Base-by-base conservation (phyloP, 2,888 invertebrate species). In the Eulithis prunata region DNA sequence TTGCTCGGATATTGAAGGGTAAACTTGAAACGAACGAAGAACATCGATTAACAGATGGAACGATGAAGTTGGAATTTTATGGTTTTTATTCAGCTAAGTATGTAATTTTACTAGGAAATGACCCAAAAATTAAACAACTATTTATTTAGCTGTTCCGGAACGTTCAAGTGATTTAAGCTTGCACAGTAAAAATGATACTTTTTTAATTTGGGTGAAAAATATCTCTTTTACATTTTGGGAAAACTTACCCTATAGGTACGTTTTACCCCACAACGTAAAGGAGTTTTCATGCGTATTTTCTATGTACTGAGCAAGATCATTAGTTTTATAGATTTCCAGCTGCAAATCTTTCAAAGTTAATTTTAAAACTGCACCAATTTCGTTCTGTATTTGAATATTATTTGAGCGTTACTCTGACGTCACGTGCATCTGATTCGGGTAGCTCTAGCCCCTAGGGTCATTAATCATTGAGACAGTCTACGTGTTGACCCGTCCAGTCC, bases 351-450 rank as follows among this genome's bases (percentile, higher is more conserved):
- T 3, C 32, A n/a, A 57, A 38, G n/a, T 14, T n/a, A 52, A 28
- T 43, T 52, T 58, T 13, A 58, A 58, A 52, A 41, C 12, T 10
- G 6, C 11, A 2, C 43, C 53, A 53, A 58, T 36, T 41, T 58
- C 41, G 12, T 46, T 49, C 12, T 49, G 75, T 78, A 73, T 75
- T 77, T 75, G 78, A 82, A 81, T 82, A 86, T 87, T 85, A 87
- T 86, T 86, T 78, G 80, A 77, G 78, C 83, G 84, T 86, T 86
- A 85, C 79, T 78, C 68, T 84, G 86, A 87, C 88, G 89, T 89
- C 91, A 91, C 89, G 89, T 88, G 90, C 89, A 87, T 87, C 87
- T 90, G 91, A 88, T 87, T 85, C 82, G 81, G 82, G 79, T 74
- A 74, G 81, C 80, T 79, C 79, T 72, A 68, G 75, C 71, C 80